Evolutionary conservation across 1,140 invertebrate genomes (phyloP).

Genomic region (Bilobella aurantiaca): DNA sequence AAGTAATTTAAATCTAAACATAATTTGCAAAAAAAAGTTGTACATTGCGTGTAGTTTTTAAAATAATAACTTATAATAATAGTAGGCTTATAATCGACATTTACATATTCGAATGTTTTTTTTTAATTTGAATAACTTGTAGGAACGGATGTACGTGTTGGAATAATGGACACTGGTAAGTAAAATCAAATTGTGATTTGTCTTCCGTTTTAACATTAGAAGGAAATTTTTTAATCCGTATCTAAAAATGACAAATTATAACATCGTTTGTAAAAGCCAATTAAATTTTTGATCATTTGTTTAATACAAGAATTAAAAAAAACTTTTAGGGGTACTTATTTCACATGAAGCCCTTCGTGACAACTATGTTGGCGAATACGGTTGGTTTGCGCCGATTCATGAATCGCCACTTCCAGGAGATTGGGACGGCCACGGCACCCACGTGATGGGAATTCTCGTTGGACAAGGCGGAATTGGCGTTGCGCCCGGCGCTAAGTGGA

Average conservation of each 20-base stretch:
- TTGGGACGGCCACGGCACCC: background rate
- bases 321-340: background rate
- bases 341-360: background rate
- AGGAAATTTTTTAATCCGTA: background rate
- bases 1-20: background rate
- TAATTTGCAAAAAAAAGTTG: too few relatives aligned
- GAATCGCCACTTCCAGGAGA: background rate
- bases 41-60: too few relatives aligned
- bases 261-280: too few relatives aligned
- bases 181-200: background rate
- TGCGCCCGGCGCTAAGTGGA: background rate
- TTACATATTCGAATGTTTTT: background rate
- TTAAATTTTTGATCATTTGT: too few relatives aligned
- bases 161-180: slow-evolving; percentile 44
- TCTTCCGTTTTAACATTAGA: background rate
- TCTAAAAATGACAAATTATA: too few relatives aligned
- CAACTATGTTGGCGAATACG: background rate
- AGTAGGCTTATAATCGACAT: too few relatives aligned
- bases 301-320: slow-evolving; percentile 24
- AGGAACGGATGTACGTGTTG: background rate
- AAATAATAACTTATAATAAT: too few relatives aligned
- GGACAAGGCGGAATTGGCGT: background rate
- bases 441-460: background rate
- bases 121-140: background rate
- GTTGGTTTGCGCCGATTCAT: background rate